Percentiles rank a stretch among this genome's conserved stretches.
phyloP scores from a whole-genome alignment of 53 echinoderm and acorn worm species.

The Holothuria scabra region DNA sequence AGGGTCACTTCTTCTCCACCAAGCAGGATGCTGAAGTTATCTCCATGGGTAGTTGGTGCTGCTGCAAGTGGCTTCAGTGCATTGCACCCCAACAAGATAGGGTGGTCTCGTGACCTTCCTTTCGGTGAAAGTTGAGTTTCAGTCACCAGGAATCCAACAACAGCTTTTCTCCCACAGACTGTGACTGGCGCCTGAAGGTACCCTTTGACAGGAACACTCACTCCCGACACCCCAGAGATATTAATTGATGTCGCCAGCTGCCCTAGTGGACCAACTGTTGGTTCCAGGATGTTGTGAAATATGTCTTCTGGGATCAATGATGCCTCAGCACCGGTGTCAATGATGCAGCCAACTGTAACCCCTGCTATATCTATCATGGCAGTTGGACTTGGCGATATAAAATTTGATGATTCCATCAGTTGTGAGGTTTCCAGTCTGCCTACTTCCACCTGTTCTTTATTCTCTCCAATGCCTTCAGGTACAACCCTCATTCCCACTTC shows the following conservation, averaged over 20 bases:
- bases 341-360: slow-evolving; percentile 45
- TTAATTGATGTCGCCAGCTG: slow-evolving; percentile 1
- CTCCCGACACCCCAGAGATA: slow-evolving; percentile 46
- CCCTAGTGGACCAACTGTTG: not conserved
- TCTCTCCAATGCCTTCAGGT: not conserved
- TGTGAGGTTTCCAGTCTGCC: not conserved
- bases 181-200: slow-evolving; percentile 27
- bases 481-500: not conserved
- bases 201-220: slow-evolving; percentile 47
- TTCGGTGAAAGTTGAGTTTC: not conserved
- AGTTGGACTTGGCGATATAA: slow-evolving; percentile 40
- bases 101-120: not conserved
- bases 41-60: not conserved
- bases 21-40: not conserved
- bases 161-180: slow-evolving; percentile 3
- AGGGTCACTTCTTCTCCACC: not conserved
- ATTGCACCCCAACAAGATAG: slow-evolving; percentile 46
- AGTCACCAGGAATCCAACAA: slow-evolving; percentile 53
- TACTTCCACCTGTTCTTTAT: not conserved
- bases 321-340: slow-evolving; percentile 61
- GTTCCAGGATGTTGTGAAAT: slow-evolving; percentile 41
- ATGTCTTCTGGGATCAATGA: too few species aligned
- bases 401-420: not conserved
- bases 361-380: slow-evolving; percentile 36
- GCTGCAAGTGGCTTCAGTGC: slow-evolving; percentile 25